These are phyloP conservation scores for Lepidurus packardi DNA, from an alignment of 1,140 invertebrate species.

Conservation along the genomic window DNA sequence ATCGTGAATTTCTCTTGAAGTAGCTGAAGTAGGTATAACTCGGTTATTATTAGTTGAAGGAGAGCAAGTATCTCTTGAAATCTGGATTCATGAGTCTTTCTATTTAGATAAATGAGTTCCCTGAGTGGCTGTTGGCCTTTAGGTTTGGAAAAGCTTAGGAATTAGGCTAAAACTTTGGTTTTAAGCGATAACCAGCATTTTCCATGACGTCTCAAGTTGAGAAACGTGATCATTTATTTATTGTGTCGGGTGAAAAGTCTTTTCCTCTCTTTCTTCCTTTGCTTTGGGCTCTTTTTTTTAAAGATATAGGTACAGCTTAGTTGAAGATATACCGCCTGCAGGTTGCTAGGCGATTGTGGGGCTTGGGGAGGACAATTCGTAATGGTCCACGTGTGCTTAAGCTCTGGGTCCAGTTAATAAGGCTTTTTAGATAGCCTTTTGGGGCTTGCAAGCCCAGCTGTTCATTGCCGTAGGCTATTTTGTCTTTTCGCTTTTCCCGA, in stretches of 20 bases:
- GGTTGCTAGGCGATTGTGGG: constrained; percentile 13
- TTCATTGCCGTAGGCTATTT: neutral
- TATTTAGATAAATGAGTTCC: too few species aligned
- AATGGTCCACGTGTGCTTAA: constrained; percentile 15
- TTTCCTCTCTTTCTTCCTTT: neutral
- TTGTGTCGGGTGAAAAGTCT: neutral
- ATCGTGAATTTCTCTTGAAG: too few species aligned
- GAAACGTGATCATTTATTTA: neutral
- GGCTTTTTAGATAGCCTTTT: neutral
- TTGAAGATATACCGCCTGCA: neutral
- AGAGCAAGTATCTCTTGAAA: too few species aligned
- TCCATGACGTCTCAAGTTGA: neutral
- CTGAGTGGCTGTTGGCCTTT: too few species aligned
- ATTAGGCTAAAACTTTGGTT: neutral
- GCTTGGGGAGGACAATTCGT: neutral
- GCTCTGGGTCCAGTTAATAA: neutral
- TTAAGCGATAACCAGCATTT: neutral
- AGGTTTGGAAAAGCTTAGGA: neutral
- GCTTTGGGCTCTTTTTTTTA: neutral
- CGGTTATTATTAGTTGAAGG: too few species aligned
- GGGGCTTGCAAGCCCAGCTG: neutral
- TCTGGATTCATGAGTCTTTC: too few species aligned
- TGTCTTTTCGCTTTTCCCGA: neutral
- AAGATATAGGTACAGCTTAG: neutral
- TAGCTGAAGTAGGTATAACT: too few species aligned